Percentiles rank a stretch among this genome's conserved stretches.
These are phyloP conservation scores for Champsocephalus esox DNA, from an alignment of 2,797 vertebrate genomes.

Conservation along the genomic window DNA sequence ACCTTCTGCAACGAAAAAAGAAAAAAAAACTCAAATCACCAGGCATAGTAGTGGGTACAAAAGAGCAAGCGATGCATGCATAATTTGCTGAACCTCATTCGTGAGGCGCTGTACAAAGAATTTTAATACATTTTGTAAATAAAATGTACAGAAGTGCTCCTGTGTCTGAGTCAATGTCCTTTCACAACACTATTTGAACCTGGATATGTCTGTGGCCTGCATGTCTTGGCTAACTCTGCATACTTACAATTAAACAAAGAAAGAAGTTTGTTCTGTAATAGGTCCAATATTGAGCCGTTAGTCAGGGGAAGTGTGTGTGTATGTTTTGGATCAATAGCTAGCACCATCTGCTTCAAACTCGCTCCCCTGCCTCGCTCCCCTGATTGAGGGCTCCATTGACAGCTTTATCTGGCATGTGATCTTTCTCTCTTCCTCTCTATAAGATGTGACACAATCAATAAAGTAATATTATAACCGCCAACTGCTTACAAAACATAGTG, in stretches of 20 bases:
- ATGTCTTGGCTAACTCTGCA: conserved; percentile 15
- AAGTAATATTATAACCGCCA: conserved; percentile 64
- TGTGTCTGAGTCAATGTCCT: conserved; percentile 55
- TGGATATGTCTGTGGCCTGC: not conserved
- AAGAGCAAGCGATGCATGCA: conserved; percentile 94
- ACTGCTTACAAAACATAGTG: conserved; percentile 53
- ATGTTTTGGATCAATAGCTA: conserved; percentile 74
- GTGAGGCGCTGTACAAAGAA: conserved; percentile 97
- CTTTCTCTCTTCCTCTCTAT: conserved; percentile 31
- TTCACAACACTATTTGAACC: conserved; percentile 7
- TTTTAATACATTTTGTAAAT: conserved; percentile 99
- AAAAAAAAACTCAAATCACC: conserved; percentile 71
- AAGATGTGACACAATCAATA: conserved; percentile 69
- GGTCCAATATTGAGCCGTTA: conserved; percentile 68
- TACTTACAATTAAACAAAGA: conserved; percentile 49
- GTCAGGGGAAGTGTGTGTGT: conserved; percentile 61
- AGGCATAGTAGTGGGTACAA: conserved; percentile 91
- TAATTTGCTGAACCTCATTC: conserved; percentile 93
- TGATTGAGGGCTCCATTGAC: conserved; percentile 78
- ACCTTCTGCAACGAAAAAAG: conserved; percentile 89
- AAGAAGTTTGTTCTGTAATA: conserved; percentile 47
- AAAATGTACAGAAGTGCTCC: conserved; percentile 94
- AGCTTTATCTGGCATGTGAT: conserved; percentile 74
- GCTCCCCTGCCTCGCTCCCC: conserved; percentile 55
- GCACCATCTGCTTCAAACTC: conserved; percentile 66